Conservation (phyloP, 2,113 vertebrate species). For the Telmatochromis sp. region DNA sequence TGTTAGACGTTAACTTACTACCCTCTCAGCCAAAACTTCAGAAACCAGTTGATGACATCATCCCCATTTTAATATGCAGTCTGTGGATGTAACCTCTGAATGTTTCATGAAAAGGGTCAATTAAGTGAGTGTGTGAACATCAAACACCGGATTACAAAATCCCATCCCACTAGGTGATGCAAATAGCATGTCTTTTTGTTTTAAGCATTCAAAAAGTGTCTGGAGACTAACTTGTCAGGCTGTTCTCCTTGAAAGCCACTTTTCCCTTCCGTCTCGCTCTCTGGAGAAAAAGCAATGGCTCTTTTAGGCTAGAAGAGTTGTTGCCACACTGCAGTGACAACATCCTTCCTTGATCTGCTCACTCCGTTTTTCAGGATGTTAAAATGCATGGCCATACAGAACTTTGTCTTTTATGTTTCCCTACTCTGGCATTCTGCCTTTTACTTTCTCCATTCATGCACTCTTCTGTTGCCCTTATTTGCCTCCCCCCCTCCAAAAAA, state of each 20-base stretch:
- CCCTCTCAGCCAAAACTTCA: neutral
- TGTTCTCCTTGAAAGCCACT: neutral
- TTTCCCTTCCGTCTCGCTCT: neutral
- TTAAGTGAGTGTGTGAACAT: neutral
- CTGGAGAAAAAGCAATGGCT: neutral
- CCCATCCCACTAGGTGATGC: neutral
- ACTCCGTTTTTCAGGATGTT: conserved; percentile 2
- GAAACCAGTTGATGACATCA: neutral
- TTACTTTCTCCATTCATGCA: neutral
- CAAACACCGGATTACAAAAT: neutral
- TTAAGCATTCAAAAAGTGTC: neutral
- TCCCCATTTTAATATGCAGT: neutral
- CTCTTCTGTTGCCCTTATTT: neutral
- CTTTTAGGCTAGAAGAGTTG: conserved; percentile 15
- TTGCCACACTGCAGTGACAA: conserved; percentile 2
- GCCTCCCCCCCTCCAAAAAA: neutral
- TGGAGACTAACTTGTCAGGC: neutral
- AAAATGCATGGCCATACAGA: conserved; percentile 38
- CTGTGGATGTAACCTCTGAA: neutral
- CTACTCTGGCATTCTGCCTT: neutral
- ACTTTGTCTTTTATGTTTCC: conserved; percentile 10
- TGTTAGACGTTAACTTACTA: neutral
- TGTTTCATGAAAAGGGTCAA: neutral
- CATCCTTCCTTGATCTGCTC: conserved; percentile 17
- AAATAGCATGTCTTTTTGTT: neutral